Percentiles rank a stretch among this genome's conserved stretches.
These are phyloP conservation scores for Thalassaphorura encarpata DNA, from an alignment of 1,140 invertebrate genomes.

Conservation along the genomic window DNA sequence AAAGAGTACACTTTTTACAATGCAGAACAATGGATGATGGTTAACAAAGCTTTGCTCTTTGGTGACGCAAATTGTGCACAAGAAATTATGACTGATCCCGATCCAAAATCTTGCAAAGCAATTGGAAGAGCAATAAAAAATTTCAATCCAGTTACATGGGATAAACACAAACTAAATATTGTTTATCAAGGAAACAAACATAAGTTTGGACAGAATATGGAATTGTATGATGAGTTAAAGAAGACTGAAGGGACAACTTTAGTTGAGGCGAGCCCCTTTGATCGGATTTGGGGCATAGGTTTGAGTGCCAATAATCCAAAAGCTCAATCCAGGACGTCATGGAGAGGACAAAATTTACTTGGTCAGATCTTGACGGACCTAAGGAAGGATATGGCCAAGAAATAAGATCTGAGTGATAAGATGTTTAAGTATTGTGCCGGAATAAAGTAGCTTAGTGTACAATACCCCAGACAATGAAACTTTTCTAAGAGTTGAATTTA, in stretches of 20 bases:
- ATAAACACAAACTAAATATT: conserved; percentile 14
- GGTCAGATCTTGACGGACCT: conserved; percentile 18
- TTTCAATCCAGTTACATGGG: conserved; percentile 19
- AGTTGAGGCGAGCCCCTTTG: conserved; percentile 24
- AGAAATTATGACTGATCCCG: background rate
- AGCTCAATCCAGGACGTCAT: conserved; percentile 8
- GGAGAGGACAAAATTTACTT: conserved; percentile 22
- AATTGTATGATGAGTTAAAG: conserved; percentile 9
- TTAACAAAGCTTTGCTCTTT: conserved; percentile 21
- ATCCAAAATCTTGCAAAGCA: conserved; percentile 9
- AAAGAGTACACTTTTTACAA: conserved; percentile 4
- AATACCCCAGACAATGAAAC: background rate
- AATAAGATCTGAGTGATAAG: too few species aligned
- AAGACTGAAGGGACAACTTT: conserved; percentile 22
- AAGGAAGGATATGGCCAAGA: conserved; percentile 9
- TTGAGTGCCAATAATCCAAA: conserved; percentile 7
- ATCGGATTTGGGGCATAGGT: conserved; percentile 22
- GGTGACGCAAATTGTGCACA: conserved; percentile 7
- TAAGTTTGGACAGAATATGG: conserved; percentile 22
- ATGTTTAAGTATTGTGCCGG: background rate
- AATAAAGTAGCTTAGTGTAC: background rate
- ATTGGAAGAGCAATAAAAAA: conserved; percentile 17
- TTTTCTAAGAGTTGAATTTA: too few species aligned
- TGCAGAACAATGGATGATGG: conserved; percentile 28
- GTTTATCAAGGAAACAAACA: conserved; percentile 19